These are phyloP conservation scores for Pyrocephalus nanus DNA, from an alignment of 2,797 vertebrate genomes.

Conservation along the genomic window DNA sequence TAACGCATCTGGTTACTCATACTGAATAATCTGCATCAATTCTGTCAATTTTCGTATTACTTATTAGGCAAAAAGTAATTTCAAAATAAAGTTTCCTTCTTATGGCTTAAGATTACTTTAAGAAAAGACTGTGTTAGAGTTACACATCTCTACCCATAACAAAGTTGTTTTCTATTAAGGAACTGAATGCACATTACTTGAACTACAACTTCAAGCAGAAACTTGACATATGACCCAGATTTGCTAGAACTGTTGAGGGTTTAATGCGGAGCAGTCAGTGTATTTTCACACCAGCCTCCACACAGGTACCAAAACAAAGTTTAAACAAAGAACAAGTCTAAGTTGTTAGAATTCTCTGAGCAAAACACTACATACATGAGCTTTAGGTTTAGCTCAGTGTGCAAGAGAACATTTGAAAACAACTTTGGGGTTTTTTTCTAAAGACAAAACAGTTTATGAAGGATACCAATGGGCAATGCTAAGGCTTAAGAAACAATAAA, in stretches of 20 bases:
- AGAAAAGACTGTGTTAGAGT: background rate
- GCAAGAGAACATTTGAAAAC: background rate
- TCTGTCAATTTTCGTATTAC: background rate
- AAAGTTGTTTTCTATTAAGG: background rate
- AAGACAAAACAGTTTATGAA: background rate
- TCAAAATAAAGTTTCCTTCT: background rate
- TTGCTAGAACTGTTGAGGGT: background rate
- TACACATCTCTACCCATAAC: background rate
- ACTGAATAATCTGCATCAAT: background rate
- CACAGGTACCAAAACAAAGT: background rate
- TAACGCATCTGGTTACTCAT: background rate
- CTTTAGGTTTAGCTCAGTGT: background rate
- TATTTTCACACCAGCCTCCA: background rate
- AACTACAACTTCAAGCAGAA: background rate
- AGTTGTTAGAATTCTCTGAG: background rate
- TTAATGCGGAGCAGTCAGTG: background rate
- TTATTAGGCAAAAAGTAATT: background rate
- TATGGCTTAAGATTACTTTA: constrained; percentile 5
- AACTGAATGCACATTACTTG: background rate
- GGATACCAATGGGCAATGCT: background rate
- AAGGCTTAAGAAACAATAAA: background rate
- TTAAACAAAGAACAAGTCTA: background rate
- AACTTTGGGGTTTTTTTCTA: constrained; percentile 57
- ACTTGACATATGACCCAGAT: background rate
- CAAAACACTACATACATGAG: background rate